phyloP scores from a whole-genome alignment of 1,140 invertebrate species.

The Artemia franciscana region DNA sequence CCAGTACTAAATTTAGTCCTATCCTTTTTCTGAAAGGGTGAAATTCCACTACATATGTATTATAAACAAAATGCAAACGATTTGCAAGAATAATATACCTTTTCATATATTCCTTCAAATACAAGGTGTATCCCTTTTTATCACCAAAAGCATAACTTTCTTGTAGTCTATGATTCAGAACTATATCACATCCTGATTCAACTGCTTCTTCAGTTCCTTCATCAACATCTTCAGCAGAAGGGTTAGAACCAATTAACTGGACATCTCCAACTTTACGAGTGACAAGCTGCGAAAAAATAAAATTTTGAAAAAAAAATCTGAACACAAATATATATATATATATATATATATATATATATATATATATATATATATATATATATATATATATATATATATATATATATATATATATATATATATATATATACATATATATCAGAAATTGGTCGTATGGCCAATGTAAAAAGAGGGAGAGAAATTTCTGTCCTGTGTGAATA shows the following conservation, averaged over 20 bases:
- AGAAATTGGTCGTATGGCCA: too few relatives aligned
- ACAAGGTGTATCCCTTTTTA: conserved; percentile 70
- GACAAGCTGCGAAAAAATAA: conserved; percentile 29
- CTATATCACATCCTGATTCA: conserved; percentile 70
- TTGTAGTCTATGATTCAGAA: conserved; percentile 66
- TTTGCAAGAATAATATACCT: too few relatives aligned
- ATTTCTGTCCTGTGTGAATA: too few relatives aligned
- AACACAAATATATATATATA: conserved; percentile 4
- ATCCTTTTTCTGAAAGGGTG: too few relatives aligned
- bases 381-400: neutral
- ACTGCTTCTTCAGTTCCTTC: conserved; percentile 51
- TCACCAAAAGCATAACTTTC: conserved; percentile 66
- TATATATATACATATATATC: too few relatives aligned
- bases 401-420: too few relatives aligned
- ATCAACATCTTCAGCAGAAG: conserved; percentile 69
- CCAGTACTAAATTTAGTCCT: too few relatives aligned
- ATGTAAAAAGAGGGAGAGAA: too few relatives aligned
- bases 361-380: too few relatives aligned
- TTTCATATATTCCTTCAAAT: conserved; percentile 93
- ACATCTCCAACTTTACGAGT: conserved; percentile 52
- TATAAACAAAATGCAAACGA: too few relatives aligned
- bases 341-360: neutral
- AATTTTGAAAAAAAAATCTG: conserved; percentile 1
- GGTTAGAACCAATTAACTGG: conserved; percentile 59
- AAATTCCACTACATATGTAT: too few relatives aligned